Conservation (phyloP, 2,888 invertebrate species). For the Oasisia sp. region DNA sequence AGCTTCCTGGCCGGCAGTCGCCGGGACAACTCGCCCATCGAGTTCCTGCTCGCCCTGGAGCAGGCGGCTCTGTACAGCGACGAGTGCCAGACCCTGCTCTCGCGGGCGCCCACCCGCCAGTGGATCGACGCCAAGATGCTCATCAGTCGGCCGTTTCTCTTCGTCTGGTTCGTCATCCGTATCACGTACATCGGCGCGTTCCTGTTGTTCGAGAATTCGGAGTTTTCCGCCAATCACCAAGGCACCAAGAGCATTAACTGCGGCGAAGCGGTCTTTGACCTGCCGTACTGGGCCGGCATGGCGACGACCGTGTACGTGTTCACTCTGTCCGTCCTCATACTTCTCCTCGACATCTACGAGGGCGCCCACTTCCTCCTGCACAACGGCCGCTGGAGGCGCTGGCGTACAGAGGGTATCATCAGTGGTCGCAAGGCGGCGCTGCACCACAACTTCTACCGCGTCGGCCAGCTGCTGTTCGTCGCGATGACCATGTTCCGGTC, state of each 20-base stretch:
- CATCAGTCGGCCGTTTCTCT: neutral
- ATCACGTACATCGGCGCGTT: neutral
- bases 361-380: neutral
- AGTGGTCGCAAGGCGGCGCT: neutral
- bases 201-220: no score
- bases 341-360: neutral
- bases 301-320: no score
- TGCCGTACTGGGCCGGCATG: neutral
- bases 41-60: neutral
- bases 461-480: neutral
- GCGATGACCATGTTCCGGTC: neutral
- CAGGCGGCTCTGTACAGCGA: neutral
- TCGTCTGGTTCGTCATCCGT: constrained; percentile 17
- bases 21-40: neutral
- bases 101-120: neutral
- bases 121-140: constrained; percentile 22
- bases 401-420: neutral
- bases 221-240: no score
- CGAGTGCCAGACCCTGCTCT: neutral
- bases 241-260: no score
- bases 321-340: neutral
- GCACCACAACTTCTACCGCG: neutral
- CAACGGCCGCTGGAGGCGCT: neutral
- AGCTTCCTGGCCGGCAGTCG: neutral
- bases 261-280: neutral